Evolutionary conservation across 2,888 invertebrate genomes (phyloP).

Genomic region (Coenonympha arcania): DNA sequence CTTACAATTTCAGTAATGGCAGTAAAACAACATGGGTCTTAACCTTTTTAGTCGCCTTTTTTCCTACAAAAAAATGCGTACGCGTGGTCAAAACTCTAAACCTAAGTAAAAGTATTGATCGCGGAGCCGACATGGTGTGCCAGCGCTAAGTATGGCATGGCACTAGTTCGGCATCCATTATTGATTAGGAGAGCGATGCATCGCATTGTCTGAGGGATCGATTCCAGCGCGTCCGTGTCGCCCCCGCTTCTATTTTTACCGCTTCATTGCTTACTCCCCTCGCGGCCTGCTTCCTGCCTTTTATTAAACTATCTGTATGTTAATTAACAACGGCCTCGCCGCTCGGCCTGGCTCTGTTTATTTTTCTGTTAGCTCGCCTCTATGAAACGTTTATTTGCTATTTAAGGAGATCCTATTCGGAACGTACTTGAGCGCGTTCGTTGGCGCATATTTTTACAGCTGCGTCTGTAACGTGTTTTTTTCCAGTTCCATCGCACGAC

Average conservation of each 20-base stretch:
- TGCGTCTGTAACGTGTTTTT: conserved; percentile 31
- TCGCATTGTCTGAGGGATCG: conserved; percentile 63
- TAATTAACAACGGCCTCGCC: conserved; percentile 70
- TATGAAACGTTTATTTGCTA: conserved; percentile 47
- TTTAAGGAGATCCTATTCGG: conserved; percentile 44
- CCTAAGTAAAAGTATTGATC: conserved; percentile 12
- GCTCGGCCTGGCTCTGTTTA: conserved; percentile 54
- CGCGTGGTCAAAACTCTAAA: not conserved
- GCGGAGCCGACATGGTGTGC: conserved; percentile 8
- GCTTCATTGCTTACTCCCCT: conserved; percentile 73
- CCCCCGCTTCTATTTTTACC: conserved; percentile 72
- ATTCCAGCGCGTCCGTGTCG: conserved; percentile 59
- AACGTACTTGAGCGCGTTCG: conserved; percentile 19
- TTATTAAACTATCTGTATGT: conserved; percentile 74
- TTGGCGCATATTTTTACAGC: conserved; percentile 34
- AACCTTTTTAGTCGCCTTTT: not conserved
- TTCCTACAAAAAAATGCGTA: not conserved
- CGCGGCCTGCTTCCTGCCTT: conserved; percentile 70
- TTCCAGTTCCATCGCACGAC: conserved; percentile 29
- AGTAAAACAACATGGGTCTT: not conserved
- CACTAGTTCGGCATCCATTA: conserved; percentile 44
- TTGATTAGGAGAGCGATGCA: conserved; percentile 63
- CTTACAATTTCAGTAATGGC: not conserved
- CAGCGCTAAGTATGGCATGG: conserved; percentile 14
- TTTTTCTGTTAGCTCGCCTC: conserved; percentile 60